Percentiles rank a stretch among this genome's conserved stretches.
phyloP scores from a whole-genome alignment of 2,797 vertebrate genomes.

The Myotis daubentonii region DNA sequence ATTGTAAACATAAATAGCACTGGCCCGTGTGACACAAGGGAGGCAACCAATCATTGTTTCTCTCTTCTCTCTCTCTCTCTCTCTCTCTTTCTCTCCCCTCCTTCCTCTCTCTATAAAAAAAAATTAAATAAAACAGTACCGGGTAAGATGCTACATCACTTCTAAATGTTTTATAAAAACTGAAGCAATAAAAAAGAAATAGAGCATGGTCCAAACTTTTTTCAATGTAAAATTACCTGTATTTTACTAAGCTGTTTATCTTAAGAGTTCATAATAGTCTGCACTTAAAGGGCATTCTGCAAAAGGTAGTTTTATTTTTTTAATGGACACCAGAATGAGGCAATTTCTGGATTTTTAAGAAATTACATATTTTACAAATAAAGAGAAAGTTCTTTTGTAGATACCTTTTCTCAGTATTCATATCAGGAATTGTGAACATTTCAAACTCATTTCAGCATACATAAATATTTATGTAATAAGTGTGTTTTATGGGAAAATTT shows the following conservation, averaged over 20 bases:
- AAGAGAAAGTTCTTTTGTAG: background rate
- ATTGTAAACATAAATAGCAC: background rate
- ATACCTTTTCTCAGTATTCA: background rate
- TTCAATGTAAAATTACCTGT: background rate
- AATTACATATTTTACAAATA: background rate
- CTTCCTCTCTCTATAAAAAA: background rate
- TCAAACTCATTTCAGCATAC: background rate
- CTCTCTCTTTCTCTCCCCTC: too few relatives aligned
- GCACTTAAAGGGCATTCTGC: background rate
- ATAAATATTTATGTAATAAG: background rate
- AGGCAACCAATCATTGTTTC: background rate
- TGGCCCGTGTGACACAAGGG: background rate
- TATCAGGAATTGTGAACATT: background rate
- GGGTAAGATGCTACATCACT: accelerated
- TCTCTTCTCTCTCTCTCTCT: background rate
- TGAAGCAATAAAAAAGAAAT: background rate
- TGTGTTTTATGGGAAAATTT: background rate
- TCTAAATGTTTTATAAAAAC: background rate
- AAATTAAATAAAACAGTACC: background rate
- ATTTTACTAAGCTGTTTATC: constrained; percentile 19
- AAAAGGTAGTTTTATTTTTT: constrained; percentile 37
- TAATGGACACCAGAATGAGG: background rate
- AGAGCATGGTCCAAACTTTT: background rate
- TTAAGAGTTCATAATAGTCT: background rate
- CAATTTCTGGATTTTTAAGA: constrained; percentile 33